phyloP scores from a whole-genome alignment of 2,888 invertebrate genomes.

The Hirtodrosophila alboralis region DNA sequence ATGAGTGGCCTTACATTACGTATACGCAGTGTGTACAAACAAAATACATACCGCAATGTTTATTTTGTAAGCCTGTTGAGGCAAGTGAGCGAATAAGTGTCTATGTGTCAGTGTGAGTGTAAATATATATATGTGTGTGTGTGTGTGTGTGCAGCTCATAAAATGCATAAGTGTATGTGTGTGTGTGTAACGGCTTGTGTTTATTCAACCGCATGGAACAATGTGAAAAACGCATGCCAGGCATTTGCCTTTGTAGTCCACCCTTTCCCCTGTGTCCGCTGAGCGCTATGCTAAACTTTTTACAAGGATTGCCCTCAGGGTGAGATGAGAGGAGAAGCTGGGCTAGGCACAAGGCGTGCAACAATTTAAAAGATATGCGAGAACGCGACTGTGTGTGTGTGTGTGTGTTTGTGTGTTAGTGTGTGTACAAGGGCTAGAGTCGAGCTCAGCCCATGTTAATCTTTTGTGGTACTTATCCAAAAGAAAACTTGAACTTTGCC shows the following conservation, averaged over 20 bases:
- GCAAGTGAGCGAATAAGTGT: constrained; percentile 74
- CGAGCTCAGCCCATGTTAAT: constrained; percentile 63
- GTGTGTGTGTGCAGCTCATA: constrained; percentile 34
- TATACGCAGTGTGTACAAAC: constrained; percentile 73
- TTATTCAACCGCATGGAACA: constrained; percentile 76
- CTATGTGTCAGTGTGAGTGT: constrained; percentile 41
- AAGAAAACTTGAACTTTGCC: constrained; percentile 63
- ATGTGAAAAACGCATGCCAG: constrained; percentile 75
- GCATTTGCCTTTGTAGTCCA: constrained; percentile 55
- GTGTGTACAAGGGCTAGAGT: constrained; percentile 24
- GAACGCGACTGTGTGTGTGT: constrained; percentile 17
- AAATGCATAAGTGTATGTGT: constrained; percentile 45
- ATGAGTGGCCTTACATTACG: constrained; percentile 69
- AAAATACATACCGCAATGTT: constrained; percentile 77
- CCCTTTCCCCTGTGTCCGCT: constrained; percentile 8
- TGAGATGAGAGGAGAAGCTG: constrained; percentile 22
- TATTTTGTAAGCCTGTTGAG: constrained; percentile 72
- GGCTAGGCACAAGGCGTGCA: constrained; percentile 58
- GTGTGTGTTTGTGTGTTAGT: constrained; percentile 6
- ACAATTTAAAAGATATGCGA: constrained; percentile 62
- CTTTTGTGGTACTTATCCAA: constrained; percentile 56
- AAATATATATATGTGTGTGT: constrained; percentile 17
- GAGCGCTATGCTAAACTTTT: constrained; percentile 67
- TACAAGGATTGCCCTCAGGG: constrained; percentile 64
- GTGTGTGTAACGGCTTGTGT: constrained; percentile 58